Evolutionary conservation across 2,113 vertebrate species (phyloP), one percentile per base, ranked within the genome.

Genomic region (Cyprinus carpio): DNA sequence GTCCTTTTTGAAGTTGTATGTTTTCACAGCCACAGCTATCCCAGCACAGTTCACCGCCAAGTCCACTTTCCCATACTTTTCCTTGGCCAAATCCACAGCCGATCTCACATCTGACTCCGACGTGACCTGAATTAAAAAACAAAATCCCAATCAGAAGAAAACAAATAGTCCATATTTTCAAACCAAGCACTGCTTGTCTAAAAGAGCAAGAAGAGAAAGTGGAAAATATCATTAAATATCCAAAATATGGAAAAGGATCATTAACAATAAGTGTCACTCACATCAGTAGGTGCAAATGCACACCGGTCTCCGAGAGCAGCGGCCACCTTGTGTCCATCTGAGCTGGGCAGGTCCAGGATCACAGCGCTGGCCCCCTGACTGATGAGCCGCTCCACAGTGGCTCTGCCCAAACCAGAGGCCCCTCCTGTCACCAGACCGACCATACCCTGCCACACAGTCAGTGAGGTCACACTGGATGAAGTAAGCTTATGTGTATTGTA

Each of bases 11-110:
- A 92, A 89, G 91, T 97, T 97, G 91, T 96, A 99, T 0, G 97
- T 98, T 89, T 97, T 99, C 16, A 93, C 81, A 0, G 97, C 97
- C 4, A 98, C 95, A 10, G 96, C 97, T 2, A 98, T 92, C 13
- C 97, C 97, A 1, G 97, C 97, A 46, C 97, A 99, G 87, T 98
- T 99, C 10, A 99, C 96, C 0, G 92, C 94, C 69, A 98, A 86
- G 88, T 98, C 96, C 92, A 99, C 84, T 7, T 88, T 95, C 3
- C 96, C 96, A 34, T 97, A 98, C 64, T 92, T 93, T 87, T 97
- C 92, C 87, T 89, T 93, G 16, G 96, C 91, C 92, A 97, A 43
- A 8, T 91, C 86, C 84, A 98, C 92, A 0, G 97, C 96, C 0
- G 93, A 88, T 18, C 83, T 90, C 64, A 98, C 95, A 0, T 98